Evolutionary conservation across 2,113 vertebrate species (phyloP).

Genomic region (Oophaga pumilio): DNA sequence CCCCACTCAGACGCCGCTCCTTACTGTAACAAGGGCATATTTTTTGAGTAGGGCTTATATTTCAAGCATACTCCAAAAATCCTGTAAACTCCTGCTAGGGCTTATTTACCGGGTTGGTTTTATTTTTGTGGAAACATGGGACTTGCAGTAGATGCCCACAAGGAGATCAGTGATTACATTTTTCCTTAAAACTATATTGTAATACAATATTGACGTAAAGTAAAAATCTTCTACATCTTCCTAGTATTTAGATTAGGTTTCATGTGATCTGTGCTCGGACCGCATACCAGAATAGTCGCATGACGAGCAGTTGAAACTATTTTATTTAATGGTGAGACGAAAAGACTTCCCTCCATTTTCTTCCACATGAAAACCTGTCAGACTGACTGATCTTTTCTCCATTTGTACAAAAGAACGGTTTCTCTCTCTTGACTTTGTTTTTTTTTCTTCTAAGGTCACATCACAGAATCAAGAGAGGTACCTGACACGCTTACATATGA

Average conservation of each 20-base stretch:
- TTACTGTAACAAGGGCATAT: too few relatives aligned
- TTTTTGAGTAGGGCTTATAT: too few relatives aligned
- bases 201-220: too few relatives aligned
- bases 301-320: neutral
- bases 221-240: neutral
- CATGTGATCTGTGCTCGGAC: constrained; percentile 10
- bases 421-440: constrained; percentile 37
- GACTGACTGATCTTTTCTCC: constrained; percentile 27
- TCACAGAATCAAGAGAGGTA: constrained; percentile 38
- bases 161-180: too few relatives aligned
- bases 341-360: constrained; percentile 20
- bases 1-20: too few relatives aligned
- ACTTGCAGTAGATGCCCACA: too few relatives aligned
- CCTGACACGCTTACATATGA: constrained; percentile 47
- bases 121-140: too few relatives aligned
- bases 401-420: constrained; percentile 42
- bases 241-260: neutral
- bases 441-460: constrained; percentile 50
- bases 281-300: neutral
- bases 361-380: constrained; percentile 43
- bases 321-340: constrained; percentile 20
- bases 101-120: too few relatives aligned
- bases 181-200: too few relatives aligned
- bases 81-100: too few relatives aligned
- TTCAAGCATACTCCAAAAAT: too few relatives aligned